A percentile compares a stretch with the other conserved stretches of the same genome.
These are phyloP conservation scores for Brachypalpus laphriformis DNA, from an alignment of 2,888 invertebrate genomes.

Conservation along the genomic window DNA sequence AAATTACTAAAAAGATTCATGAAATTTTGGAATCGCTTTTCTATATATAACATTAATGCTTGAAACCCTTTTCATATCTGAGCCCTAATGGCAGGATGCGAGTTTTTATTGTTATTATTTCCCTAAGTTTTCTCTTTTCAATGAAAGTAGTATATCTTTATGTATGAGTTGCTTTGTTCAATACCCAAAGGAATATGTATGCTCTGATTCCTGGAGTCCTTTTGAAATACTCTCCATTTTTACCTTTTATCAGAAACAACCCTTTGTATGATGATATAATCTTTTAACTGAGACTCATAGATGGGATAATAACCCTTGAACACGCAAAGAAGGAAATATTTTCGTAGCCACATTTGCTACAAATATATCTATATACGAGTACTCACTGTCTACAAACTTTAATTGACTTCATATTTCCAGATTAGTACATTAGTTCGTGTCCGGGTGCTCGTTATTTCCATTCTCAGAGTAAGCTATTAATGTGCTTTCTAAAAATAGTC, in stretches of 20 bases:
- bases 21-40: too few relatives aligned
- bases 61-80: neutral
- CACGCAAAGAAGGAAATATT: neutral
- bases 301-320: neutral
- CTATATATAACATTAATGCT: neutral
- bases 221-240: neutral
- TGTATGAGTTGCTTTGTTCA: conserved; percentile 9
- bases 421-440: neutral
- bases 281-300: conserved; percentile 7
- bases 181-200: conserved; percentile 38
- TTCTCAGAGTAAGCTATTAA: neutral
- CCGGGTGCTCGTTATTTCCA: neutral
- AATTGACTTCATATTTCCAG: neutral
- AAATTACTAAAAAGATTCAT: too few relatives aligned
- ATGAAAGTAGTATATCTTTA: neutral
- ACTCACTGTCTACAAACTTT: neutral
- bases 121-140: neutral
- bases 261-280: conserved; percentile 28
- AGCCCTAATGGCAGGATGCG: neutral
- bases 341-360: neutral
- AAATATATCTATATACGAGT: neutral
- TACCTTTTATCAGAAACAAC: neutral
- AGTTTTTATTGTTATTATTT: neutral
- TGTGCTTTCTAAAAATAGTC: neutral
- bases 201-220: conserved; percentile 13